Evolutionary conservation across 30 jellyfish, hydroid and myxozoan genomes (phyloP).

Genomic region (Clytia hemisphaerica): DNA sequence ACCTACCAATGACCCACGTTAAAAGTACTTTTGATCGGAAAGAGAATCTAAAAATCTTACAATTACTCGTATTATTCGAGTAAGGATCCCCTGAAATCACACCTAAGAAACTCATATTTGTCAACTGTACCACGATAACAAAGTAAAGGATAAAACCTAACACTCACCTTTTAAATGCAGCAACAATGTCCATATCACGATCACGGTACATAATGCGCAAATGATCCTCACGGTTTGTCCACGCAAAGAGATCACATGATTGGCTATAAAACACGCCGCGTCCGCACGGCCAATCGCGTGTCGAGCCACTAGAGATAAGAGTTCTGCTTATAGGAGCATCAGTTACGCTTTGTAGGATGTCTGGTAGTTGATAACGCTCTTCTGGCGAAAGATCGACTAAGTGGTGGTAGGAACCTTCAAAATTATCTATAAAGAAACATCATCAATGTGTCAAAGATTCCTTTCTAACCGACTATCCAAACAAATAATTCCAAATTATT

Average conservation of each 20-base stretch:
- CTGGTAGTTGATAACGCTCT: not conserved
- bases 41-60: too few relatives aligned
- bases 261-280: slow-evolving; percentile 25
- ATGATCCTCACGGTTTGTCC: slow-evolving; percentile 69
- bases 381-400: slow-evolving; percentile 14
- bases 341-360: slow-evolving; percentile 22
- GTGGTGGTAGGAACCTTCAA: slow-evolving; percentile 26
- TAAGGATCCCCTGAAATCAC: too few relatives aligned
- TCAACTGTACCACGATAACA: too few relatives aligned
- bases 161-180: slow-evolving; percentile 26
- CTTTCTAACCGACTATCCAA: not conserved
- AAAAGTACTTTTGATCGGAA: too few relatives aligned
- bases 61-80: too few relatives aligned
- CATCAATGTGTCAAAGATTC: too few relatives aligned
- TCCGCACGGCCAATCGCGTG: slow-evolving; percentile 50
- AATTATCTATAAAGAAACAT: not conserved
- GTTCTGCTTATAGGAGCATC: slow-evolving; percentile 1
- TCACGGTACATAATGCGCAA: slow-evolving; percentile 56
- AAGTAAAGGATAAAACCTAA: too few relatives aligned
- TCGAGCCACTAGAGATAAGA: slow-evolving; percentile 14
- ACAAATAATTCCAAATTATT: not conserved
- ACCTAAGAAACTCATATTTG: too few relatives aligned
- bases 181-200: slow-evolving; percentile 37
- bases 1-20: too few relatives aligned
- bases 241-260: slow-evolving; percentile 14